A percentile compares a stretch with the other conserved stretches of the same genome.
phyloP scores from a whole-genome alignment of 2,888 invertebrate species.

The Trichogramma evanescens region DNA sequence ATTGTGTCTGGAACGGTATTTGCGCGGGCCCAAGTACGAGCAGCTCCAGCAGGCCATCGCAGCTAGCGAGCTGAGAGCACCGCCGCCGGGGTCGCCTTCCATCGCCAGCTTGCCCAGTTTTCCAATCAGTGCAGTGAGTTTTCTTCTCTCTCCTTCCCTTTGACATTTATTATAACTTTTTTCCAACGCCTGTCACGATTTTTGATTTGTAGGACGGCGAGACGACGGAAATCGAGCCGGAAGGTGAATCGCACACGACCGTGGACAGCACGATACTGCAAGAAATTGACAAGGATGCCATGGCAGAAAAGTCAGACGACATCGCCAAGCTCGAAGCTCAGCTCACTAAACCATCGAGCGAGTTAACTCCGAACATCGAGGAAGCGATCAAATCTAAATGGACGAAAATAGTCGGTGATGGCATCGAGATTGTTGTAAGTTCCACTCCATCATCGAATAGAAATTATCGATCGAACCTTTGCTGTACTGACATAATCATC shows the following conservation, averaged over 20 bases:
- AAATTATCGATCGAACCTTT: not conserved
- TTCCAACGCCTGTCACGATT: not conserved
- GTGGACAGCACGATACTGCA: slow-evolving; percentile 57
- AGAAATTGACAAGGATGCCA: slow-evolving; percentile 53
- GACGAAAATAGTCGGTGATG: slow-evolving; percentile 70
- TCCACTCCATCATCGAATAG: not conserved
- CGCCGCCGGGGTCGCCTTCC: slow-evolving; percentile 67
- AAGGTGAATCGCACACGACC: slow-evolving; percentile 73
- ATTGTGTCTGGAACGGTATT: slow-evolving; percentile 82
- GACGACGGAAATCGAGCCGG: slow-evolving; percentile 66
- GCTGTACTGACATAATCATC: not conserved
- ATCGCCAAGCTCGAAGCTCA: slow-evolving; percentile 43
- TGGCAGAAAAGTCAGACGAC: slow-evolving; percentile 61
- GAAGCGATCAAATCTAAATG: slow-evolving; percentile 75
- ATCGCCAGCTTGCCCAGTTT: slow-evolving; percentile 79
- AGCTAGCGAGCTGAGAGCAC: slow-evolving; percentile 62
- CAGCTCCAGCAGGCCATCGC: slow-evolving; percentile 81
- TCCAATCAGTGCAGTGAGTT: slow-evolving; percentile 67
- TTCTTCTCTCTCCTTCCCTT: not conserved
- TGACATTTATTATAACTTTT: not conserved
- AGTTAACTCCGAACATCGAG: slow-evolving; percentile 59
- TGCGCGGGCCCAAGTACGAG: slow-evolving; percentile 88
- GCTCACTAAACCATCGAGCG: slow-evolving; percentile 46
- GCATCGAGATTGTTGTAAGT: slow-evolving; percentile 77
- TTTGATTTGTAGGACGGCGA: slow-evolving; percentile 56